These are phyloP conservation scores for Ophioninae sp. DNA, from an alignment of 2,888 invertebrate genomes.

Conservation along the genomic window DNA sequence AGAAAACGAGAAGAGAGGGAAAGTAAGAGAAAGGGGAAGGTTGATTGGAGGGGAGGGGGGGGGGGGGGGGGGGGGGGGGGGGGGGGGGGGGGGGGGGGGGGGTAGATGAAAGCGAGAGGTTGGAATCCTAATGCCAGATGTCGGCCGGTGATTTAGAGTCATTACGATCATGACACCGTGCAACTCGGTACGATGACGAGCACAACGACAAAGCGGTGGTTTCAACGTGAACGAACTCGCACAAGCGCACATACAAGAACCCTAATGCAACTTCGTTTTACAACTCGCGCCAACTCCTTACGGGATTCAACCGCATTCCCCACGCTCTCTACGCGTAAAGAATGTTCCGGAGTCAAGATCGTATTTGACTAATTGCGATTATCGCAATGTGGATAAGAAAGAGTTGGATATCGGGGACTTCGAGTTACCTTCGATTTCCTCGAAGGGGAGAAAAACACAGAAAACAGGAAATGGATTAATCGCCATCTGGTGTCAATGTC, in stretches of 20 bases:
- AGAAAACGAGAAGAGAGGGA: not conserved
- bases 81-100: not conserved
- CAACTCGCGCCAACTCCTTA: conserved; percentile 25
- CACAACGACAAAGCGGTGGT: not conserved
- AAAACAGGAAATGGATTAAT: not conserved
- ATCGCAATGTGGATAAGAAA: not conserved
- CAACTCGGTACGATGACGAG: conserved; percentile 55
- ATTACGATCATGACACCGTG: conserved; percentile 77
- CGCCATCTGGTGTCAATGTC: not conserved
- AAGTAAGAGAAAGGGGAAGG: not conserved
- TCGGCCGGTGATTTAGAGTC: conserved; percentile 76
- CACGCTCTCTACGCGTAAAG: conserved; percentile 17
- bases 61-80: not conserved
- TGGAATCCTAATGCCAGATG: conserved; percentile 77
- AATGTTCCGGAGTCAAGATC: conserved; percentile 27
- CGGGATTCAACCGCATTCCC: conserved; percentile 25
- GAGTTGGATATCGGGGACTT: not conserved
- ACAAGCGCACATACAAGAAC: not conserved
- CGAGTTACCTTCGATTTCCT: not conserved
- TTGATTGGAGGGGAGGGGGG: not conserved
- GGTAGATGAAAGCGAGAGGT: conserved; percentile 64
- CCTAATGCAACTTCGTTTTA: conserved; percentile 14
- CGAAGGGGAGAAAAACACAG: not conserved
- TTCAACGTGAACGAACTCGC: not conserved
- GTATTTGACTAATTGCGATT: conserved; percentile 32